These are phyloP conservation scores for Coreoperca whiteheadi DNA, from an alignment of 2,113 vertebrate genomes.

Conservation along the genomic window DNA sequence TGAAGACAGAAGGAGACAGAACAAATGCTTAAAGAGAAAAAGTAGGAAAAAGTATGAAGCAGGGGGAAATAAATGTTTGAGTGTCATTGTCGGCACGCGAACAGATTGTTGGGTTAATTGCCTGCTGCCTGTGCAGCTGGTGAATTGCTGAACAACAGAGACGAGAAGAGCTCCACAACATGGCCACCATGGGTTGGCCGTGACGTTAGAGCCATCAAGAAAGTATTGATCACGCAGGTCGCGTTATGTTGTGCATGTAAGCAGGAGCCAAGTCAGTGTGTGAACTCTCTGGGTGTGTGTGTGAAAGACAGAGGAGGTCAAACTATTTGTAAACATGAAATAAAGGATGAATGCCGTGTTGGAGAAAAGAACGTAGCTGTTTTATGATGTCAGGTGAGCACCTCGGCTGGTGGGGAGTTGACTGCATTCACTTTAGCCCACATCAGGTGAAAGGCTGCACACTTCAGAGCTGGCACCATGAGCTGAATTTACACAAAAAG, in stretches of 20 bases:
- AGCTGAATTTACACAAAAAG: slow-evolving; percentile 80
- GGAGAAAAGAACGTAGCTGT: background rate
- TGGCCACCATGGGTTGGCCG: background rate
- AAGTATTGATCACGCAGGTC: background rate
- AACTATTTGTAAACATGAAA: background rate
- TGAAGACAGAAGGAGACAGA: background rate
- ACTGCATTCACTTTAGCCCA: slow-evolving; percentile 84
- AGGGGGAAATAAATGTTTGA: slow-evolving; percentile 16
- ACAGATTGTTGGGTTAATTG: slow-evolving; percentile 63
- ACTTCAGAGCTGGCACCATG: slow-evolving; percentile 85
- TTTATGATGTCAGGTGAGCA: slow-evolving; percentile 43
- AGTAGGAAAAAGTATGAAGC: slow-evolving; percentile 4
- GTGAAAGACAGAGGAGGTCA: slow-evolving; percentile 12
- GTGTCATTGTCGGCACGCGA: slow-evolving; percentile 17
- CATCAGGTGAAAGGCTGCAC: slow-evolving; percentile 86
- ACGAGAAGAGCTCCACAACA: slow-evolving; percentile 18
- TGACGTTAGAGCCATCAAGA: slow-evolving; percentile 8
- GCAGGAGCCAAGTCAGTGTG: background rate
- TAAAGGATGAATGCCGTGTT: background rate
- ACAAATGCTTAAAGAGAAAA: slow-evolving; percentile 2
- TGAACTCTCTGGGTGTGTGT: background rate
- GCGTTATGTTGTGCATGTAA: slow-evolving; percentile 5
- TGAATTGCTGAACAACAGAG: slow-evolving; percentile 52
- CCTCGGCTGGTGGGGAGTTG: slow-evolving; percentile 76
- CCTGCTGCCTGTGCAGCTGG: slow-evolving; percentile 63